A percentile compares a stretch with the other conserved stretches of the same genome.
Conservation (phyloP, 2,888 invertebrate species). For the Agriotes lineatus region DNA sequence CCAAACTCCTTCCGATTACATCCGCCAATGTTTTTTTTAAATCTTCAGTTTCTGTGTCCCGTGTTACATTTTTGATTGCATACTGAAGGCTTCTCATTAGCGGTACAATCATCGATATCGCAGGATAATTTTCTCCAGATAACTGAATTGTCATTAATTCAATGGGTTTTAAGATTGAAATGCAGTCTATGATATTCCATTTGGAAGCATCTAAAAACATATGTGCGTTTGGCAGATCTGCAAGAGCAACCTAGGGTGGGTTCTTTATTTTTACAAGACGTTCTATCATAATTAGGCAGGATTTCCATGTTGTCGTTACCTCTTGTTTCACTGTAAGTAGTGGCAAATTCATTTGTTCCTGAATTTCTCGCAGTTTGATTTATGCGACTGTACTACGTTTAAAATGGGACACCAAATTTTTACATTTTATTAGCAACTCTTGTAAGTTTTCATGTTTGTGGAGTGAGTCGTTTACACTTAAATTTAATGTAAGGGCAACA, state of each 20-base stretch:
- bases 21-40: no score
- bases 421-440: conserved; percentile 4
- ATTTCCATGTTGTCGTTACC: conserved; percentile 53
- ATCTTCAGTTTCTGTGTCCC: conserved; percentile 4
- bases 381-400: conserved; percentile 49
- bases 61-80: conserved; percentile 22
- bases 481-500: conserved; percentile 53
- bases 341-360: conserved; percentile 47
- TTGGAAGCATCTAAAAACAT: conserved; percentile 47
- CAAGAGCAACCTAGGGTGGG: conserved; percentile 38
- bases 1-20: no score
- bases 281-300: conserved; percentile 45
- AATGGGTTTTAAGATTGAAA: conserved; percentile 46
- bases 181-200: conserved; percentile 47
- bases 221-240: conserved; percentile 40
- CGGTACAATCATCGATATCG: conserved; percentile 49
- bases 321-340: conserved; percentile 53
- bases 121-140: conserved; percentile 51
- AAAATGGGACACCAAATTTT: conserved; percentile 43
- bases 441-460: conserved; percentile 19
- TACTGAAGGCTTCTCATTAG: conserved; percentile 42
- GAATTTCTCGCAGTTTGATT: conserved; percentile 48
- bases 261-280: conserved; percentile 48
- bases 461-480: conserved; percentile 38
- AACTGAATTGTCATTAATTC: conserved; percentile 45